phyloP scores from a whole-genome alignment of 2,888 invertebrate species.

The Uropetala carovei region DNA sequence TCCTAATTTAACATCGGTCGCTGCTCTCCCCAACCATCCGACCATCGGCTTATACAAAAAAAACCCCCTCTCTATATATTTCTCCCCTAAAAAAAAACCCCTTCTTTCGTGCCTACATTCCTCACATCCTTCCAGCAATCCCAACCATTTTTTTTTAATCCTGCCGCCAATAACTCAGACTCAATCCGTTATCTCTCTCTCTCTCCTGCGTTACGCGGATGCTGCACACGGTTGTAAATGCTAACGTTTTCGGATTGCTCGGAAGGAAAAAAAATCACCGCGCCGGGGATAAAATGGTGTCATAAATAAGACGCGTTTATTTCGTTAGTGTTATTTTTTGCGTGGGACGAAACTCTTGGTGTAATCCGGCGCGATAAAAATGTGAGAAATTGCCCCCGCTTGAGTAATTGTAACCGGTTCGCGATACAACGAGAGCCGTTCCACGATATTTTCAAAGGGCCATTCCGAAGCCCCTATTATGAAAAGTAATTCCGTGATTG shows the following conservation, averaged over 20 bases:
- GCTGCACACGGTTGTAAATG: background rate
- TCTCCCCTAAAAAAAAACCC: too few relatives aligned
- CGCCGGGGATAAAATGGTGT: background rate
- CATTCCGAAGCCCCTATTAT: too few relatives aligned
- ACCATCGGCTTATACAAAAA: background rate
- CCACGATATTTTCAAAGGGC: background rate
- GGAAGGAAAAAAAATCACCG: background rate
- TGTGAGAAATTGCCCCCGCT: constrained; percentile 6
- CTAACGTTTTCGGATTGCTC: background rate
- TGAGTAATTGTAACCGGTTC: constrained; percentile 16
- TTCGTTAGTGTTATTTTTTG: too few relatives aligned
- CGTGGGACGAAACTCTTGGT: background rate
- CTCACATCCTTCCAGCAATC: too few relatives aligned
- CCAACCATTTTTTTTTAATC: background rate
- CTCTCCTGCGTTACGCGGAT: background rate
- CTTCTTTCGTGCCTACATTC: too few relatives aligned
- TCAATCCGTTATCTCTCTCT: background rate
- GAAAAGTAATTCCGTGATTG: background rate
- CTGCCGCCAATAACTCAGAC: background rate
- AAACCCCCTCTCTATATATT: background rate
- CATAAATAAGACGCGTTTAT: background rate
- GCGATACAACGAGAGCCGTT: background rate
- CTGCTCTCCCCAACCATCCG: background rate
- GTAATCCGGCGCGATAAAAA: background rate
- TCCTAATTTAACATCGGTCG: too few relatives aligned